Base-by-base conservation (phyloP, 2,888 invertebrate genomes). In the Cheilosia grossa region DNA sequence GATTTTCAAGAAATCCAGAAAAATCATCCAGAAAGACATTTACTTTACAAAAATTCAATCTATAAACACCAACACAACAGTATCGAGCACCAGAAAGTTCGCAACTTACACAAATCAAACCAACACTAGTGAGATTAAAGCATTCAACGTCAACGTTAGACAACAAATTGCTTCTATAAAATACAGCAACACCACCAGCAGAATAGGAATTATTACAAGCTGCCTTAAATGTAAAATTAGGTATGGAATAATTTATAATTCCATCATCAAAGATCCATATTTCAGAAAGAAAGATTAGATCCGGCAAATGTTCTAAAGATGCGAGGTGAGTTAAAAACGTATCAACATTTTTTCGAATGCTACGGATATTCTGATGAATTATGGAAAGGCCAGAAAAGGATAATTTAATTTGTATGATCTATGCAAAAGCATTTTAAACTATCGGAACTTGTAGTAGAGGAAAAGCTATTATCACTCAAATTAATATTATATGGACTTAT, bases 51-150 rank as follows among this genome's bases (percentile, higher is more conserved):
- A n/a, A 59, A 51, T 70, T 33, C 1, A 59, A 59, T n/a, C 44
- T 61, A 30, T 54, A 63, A 15, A 54, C 63, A 19, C 63, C 53
- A 1, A 73, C 61, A 63, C 54, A 73, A 15, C 61, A 54, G n/a
- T 72, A 69, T 56, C n/a, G 56, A 49, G 21, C n/a, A 21, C 37
- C 37, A 69, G 47, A 69, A 21, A 69, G 19, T 4, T 51, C 13
- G 40, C 47, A 49, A 49, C 19, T 2, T 9, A 19, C 1, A 49
- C 47, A 1, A 49, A 49, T 49, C 19, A 17, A 49, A 49, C 19
- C 47, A 19, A 19, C 19, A 19, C 47, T 49, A 19, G 0, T 19
- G 1, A 49, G 19, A 49, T 19, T 49, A 49, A 49, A n/a, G 19
- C 47, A 7, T 0, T 49, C 19, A 49, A 49, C 47, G 9, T 1